These are phyloP conservation scores for Hydrocynus forskahlii DNA, from an alignment of 2,797 vertebrate species.

Conservation along the genomic window DNA sequence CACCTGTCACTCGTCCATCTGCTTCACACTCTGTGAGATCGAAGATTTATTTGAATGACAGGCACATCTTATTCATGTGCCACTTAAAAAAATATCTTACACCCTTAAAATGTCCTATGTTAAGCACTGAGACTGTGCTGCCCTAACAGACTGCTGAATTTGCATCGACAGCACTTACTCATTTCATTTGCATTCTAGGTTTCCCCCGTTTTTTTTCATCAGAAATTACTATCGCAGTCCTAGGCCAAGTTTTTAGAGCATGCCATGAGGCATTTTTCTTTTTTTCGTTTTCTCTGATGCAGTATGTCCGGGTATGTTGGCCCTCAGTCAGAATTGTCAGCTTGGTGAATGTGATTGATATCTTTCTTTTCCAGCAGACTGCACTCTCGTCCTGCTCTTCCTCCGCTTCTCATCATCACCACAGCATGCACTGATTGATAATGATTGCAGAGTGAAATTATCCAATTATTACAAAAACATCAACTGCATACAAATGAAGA, in stretches of 20 bases:
- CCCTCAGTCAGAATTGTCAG: conserved; percentile 17
- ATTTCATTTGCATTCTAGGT: conserved; percentile 17
- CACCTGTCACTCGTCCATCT: background rate
- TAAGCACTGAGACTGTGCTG: background rate
- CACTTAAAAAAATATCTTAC: background rate
- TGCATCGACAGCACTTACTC: conserved; percentile 11
- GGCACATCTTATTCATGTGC: background rate
- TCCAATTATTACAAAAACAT: conserved; percentile 37
- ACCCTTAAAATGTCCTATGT: background rate
- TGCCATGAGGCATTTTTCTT: background rate
- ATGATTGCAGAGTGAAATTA: conserved; percentile 36
- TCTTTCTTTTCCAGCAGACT: conserved; percentile 22
- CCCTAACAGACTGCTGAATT: background rate
- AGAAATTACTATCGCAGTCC: conserved; percentile 2
- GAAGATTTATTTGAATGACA: background rate
- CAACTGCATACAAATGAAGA: conserved; percentile 30
- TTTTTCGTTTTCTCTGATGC: background rate
- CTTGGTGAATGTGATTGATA: conserved; percentile 33
- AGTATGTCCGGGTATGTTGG: background rate
- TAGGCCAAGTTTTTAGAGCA: background rate
- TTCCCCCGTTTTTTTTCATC: background rate
- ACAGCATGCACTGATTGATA: conserved; percentile 40
- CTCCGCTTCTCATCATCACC: conserved; percentile 4
- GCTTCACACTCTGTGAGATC: background rate
- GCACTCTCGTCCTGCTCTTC: background rate